These are phyloP conservation scores for Mercenaria mercenaria DNA, from an alignment of 1,140 invertebrate species.

Conservation along the genomic window DNA sequence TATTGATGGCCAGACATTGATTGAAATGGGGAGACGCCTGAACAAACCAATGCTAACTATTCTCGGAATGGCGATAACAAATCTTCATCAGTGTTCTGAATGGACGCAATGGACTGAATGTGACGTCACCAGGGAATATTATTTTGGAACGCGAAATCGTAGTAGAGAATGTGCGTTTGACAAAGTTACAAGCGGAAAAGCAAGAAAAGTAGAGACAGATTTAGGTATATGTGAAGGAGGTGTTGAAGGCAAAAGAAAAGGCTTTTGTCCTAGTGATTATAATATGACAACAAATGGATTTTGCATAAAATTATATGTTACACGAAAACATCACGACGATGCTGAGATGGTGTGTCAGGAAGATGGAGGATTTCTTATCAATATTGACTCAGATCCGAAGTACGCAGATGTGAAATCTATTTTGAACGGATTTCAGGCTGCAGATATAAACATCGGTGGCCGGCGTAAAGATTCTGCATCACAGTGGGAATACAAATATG, in stretches of 20 bases:
- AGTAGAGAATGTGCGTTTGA: background rate
- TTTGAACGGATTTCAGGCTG: background rate
- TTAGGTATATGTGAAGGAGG: background rate
- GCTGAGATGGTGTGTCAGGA: background rate
- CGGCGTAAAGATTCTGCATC: background rate
- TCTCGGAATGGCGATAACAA: background rate
- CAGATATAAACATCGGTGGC: background rate
- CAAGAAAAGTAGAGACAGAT: background rate
- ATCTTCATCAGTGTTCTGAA: background rate
- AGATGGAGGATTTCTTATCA: background rate
- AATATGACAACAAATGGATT: background rate
- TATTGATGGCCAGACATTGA: background rate
- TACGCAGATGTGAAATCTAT: background rate
- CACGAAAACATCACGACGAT: background rate
- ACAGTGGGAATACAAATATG: background rate
- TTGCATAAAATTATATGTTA: slow-evolving; percentile 10
- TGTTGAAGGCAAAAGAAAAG: background rate
- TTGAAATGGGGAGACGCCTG: background rate
- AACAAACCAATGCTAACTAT: slow-evolving; percentile 17
- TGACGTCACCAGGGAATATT: background rate
- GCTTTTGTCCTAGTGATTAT: background rate
- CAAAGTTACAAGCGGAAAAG: background rate
- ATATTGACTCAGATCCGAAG: slow-evolving; percentile 4
- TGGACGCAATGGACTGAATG: slow-evolving; percentile 17
- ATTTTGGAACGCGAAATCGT: background rate